Percentiles rank a stretch among this genome's conserved stretches.
Conservation (phyloP, 1,140 invertebrate species). For the Theocolax elegans region DNA sequence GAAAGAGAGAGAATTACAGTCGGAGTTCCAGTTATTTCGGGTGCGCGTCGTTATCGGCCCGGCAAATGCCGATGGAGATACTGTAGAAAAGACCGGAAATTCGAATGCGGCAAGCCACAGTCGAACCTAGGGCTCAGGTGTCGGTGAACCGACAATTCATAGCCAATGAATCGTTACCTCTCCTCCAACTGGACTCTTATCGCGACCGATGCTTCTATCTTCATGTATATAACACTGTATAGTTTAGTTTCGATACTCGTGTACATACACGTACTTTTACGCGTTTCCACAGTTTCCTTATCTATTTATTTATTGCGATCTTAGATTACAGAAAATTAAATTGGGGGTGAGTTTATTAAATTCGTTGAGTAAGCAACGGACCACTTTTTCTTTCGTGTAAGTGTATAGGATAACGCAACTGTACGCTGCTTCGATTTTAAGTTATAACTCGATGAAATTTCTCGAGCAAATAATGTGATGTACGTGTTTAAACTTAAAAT, state of each 20-base stretch:
- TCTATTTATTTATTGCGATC: not conserved
- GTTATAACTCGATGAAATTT: not conserved
- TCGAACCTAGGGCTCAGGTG: no score
- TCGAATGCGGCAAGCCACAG: constrained; percentile 20
- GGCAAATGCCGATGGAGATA: constrained; percentile 9
- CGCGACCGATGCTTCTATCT: no score
- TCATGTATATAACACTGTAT: no score
- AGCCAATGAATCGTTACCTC: constrained; percentile 14
- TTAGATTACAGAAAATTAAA: not conserved
- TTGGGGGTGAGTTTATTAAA: constrained; percentile 9
- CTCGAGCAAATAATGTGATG: not conserved
- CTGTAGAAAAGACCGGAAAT: constrained; percentile 40
- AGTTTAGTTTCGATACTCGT: no score
- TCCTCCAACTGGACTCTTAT: no score
- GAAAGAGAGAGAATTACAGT: no score
- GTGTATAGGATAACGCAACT: no score
- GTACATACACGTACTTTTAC: no score
- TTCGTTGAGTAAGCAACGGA: constrained; percentile 18
- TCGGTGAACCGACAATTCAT: constrained; percentile 43
- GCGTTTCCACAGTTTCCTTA: not conserved
- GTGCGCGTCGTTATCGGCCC: no score
- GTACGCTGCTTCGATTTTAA: no score
- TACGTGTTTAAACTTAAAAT: constrained; percentile 24
- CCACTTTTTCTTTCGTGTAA: no score
- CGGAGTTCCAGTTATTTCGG: no score